Conservation (phyloP, 2,888 invertebrate species). For the Ichneumoninae sp. region DNA sequence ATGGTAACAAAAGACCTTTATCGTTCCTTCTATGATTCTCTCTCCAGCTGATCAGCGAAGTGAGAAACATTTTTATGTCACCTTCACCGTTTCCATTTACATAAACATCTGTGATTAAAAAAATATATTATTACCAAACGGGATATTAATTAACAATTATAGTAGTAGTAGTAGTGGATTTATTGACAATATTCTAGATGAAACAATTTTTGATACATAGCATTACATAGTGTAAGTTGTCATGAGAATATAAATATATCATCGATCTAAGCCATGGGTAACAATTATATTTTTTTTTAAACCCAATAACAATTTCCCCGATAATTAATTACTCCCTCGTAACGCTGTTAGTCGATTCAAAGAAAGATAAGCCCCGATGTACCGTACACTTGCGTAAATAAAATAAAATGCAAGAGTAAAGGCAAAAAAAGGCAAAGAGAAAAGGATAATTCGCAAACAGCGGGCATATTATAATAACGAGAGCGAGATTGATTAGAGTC, state of each 20-base stretch:
- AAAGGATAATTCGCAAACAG: background rate
- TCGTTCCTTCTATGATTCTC: background rate
- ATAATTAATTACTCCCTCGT: background rate
- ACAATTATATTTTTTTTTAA: too few relatives aligned
- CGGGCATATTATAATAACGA: conserved; percentile 7
- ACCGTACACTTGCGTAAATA: background rate
- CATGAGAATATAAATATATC: too few relatives aligned
- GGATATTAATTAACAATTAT: too few relatives aligned
- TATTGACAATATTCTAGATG: too few relatives aligned
- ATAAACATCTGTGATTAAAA: background rate
- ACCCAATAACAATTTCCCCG: background rate
- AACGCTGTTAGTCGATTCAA: background rate
- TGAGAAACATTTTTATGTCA: conserved; percentile 10
- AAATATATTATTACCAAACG: too few relatives aligned
- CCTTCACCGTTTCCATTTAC: background rate
- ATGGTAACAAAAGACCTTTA: background rate
- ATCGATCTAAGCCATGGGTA: too few relatives aligned
- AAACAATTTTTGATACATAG: too few relatives aligned
- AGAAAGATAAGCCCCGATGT: background rate
- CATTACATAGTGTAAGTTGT: too few relatives aligned
- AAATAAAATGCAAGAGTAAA: background rate
- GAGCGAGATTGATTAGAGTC: conserved; percentile 21
- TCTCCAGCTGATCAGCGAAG: conserved; percentile 10
- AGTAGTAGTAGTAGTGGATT: too few relatives aligned
- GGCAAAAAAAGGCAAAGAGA: background rate